Conservation (phyloP, 2,113 vertebrate species). For the Strix uralensis region DNA sequence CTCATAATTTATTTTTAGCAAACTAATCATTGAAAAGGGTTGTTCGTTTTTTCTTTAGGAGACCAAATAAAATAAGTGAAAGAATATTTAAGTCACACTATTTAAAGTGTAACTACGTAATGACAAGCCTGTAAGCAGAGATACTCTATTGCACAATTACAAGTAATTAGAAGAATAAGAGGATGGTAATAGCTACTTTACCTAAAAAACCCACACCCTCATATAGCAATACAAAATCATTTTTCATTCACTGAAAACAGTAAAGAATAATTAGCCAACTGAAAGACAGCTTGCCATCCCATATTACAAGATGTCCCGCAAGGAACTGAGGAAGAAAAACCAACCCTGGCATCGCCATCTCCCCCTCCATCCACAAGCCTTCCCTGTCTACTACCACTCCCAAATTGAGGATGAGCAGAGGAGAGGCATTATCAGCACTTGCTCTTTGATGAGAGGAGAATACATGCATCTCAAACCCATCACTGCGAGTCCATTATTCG, state of each 20-base stretch:
- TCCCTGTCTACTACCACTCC: not conserved
- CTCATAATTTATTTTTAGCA: slow-evolving; percentile 33
- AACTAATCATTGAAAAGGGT: slow-evolving; percentile 18
- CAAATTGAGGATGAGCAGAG: not conserved
- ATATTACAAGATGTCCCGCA: not conserved
- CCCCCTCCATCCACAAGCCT: not conserved
- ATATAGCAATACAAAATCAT: not conserved
- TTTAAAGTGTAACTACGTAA: not conserved
- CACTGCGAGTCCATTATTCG: accelerated
- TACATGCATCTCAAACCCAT: accelerated
- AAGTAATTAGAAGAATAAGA: not conserved
- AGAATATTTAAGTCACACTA: slow-evolving; percentile 44
- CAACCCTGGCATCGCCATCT: not conserved
- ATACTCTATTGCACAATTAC: slow-evolving; percentile 1
- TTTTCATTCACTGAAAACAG: not conserved
- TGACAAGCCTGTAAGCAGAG: not conserved
- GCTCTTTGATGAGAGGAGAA: not conserved
- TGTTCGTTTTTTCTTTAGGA: slow-evolving; percentile 32
- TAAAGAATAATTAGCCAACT: not conserved
- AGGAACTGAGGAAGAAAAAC: not conserved
- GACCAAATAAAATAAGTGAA: slow-evolving; percentile 43
- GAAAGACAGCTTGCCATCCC: not conserved
- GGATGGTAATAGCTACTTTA: not conserved
- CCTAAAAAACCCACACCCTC: not conserved
- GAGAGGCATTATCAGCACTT: not conserved